Conservation (phyloP, 2,888 invertebrate genomes). For the Syritta pipiens region DNA sequence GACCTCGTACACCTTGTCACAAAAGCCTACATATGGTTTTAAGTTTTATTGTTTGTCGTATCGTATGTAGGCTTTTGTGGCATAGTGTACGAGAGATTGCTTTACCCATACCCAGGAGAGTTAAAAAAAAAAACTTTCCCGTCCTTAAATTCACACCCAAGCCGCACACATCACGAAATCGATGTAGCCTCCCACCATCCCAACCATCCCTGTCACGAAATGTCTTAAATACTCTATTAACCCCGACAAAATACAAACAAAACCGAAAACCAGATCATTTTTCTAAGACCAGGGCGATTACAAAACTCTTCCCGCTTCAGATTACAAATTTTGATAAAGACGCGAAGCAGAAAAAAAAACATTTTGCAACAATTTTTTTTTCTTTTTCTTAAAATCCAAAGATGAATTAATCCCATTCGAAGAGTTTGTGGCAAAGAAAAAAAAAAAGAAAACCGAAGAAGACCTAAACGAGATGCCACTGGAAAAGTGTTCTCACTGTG, state of each 20-base stretch:
- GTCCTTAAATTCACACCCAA: not conserved
- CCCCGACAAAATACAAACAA: not conserved
- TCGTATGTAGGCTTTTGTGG: too few relatives aligned
- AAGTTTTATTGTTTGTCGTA: too few relatives aligned
- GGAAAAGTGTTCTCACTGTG: slow-evolving; percentile 57
- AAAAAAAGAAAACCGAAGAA: slow-evolving; percentile 10
- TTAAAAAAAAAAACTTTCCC: too few relatives aligned
- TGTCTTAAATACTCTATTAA: not conserved
- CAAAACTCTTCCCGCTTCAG: slow-evolving; percentile 35
- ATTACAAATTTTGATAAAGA: slow-evolving; percentile 53
- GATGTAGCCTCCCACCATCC: not conserved
- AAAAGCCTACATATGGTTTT: too few relatives aligned
- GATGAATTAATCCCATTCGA: slow-evolving; percentile 56
- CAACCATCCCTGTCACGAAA: not conserved
- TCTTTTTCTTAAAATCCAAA: slow-evolving; percentile 39
- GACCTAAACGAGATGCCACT: slow-evolving; percentile 28
- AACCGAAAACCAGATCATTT: slow-evolving; percentile 31
- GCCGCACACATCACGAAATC: not conserved
- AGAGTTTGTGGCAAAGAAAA: slow-evolving; percentile 4
- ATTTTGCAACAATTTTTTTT: slow-evolving; percentile 14
- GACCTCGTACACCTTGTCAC: too few relatives aligned
- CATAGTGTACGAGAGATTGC: too few relatives aligned
- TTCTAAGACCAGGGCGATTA: slow-evolving; percentile 18
- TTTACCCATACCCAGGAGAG: too few relatives aligned
- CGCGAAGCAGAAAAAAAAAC: not conserved